Evolutionary conservation across 1,140 invertebrate species (phyloP).

Genomic region (Zaprionus kolodkinae): DNA sequence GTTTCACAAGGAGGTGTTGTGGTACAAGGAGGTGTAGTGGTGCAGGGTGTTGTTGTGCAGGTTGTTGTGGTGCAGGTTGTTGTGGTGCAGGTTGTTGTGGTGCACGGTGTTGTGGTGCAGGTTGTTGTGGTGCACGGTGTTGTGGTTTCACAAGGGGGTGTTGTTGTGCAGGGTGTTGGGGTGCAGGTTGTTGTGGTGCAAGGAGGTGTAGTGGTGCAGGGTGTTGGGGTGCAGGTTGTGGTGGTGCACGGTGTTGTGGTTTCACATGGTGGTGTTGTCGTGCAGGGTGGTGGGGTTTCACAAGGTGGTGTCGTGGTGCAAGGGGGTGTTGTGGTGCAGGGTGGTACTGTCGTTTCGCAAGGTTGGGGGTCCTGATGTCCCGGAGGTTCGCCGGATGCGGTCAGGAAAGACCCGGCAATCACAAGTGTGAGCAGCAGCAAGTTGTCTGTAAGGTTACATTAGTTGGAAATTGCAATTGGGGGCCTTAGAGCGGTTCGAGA

Average conservation of each 20-base stretch:
- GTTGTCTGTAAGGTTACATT: conserved; percentile 41
- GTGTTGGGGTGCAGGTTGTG: conserved; percentile 2
- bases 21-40: neutral
- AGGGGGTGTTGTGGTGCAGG: neutral
- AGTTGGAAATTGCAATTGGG: neutral
- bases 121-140: neutral
- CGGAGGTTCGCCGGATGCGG: conserved; percentile 21
- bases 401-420: conserved; percentile 31
- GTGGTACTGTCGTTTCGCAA: neutral
- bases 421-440: conserved; percentile 54
- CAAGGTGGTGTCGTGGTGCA: conserved; percentile 30
- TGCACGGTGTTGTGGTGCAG: neutral
- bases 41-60: neutral
- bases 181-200: too few relatives aligned
- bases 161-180: neutral
- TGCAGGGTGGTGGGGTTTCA: neutral
- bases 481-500: neutral
- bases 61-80: neutral
- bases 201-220: neutral
- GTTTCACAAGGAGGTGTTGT: neutral
- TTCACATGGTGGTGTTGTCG: conserved; percentile 14
- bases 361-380: conserved; percentile 37
- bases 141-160: too few relatives aligned
- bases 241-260: too few relatives aligned
- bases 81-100: neutral